Percentiles rank a stretch among this genome's conserved stretches.
Conservation (phyloP, 2,888 invertebrate species). For the Orthosia incerta region DNA sequence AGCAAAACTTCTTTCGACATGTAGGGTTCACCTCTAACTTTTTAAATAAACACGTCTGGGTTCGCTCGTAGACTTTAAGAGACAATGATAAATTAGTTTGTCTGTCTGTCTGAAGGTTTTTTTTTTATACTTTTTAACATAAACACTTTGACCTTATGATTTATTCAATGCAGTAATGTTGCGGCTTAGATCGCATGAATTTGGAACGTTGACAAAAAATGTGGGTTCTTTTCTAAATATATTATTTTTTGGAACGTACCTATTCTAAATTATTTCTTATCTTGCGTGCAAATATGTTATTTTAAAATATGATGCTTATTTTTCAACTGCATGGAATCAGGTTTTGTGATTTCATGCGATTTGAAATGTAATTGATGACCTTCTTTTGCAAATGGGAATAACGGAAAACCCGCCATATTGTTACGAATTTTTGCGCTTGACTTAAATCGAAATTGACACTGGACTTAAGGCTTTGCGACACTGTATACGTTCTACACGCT, state of each 20-base stretch:
- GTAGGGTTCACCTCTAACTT: constrained; percentile 24
- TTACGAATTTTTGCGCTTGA: too few relatives aligned
- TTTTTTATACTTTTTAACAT: constrained; percentile 54
- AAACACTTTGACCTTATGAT: constrained; percentile 59
- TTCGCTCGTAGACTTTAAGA: constrained; percentile 26
- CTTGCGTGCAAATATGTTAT: constrained; percentile 24
- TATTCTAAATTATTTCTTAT: constrained; percentile 7
- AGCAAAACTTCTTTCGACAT: not conserved
- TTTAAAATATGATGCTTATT: constrained; percentile 2
- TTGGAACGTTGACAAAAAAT: constrained; percentile 39
- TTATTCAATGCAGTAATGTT: constrained; percentile 40
- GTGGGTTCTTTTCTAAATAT: not conserved
- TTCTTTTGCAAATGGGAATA: not conserved
- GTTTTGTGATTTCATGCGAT: not conserved
- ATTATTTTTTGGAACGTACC: not conserved
- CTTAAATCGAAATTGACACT: too few relatives aligned
- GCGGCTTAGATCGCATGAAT: constrained; percentile 43
- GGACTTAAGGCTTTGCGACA: too few relatives aligned
- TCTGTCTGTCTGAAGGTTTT: constrained; percentile 43
- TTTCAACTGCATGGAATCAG: not conserved
- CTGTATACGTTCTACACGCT: too few relatives aligned
- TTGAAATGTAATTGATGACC: not conserved
- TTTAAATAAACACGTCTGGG: constrained; percentile 39
- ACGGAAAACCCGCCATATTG: not conserved
- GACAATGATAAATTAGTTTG: constrained; percentile 59